Evolutionary conservation across 2,113 vertebrate species (phyloP).

Genomic region (Protomyctophum bolini): DNA sequence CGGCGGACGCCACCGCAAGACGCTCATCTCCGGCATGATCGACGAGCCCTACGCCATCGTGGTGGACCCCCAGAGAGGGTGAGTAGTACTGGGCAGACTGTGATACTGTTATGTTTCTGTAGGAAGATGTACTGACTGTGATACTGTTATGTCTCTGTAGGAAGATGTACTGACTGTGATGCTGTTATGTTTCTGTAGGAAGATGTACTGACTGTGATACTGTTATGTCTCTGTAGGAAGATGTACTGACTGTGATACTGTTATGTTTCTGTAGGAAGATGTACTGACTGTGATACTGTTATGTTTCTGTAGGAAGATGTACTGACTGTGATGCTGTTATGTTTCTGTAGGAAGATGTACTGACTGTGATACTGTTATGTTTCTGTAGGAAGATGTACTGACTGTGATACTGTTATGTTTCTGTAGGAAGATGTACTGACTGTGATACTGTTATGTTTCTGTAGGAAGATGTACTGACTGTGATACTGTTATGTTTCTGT

Average conservation of each 20-base stretch:
- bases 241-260: slow-evolving; percentile 91
- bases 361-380: neutral
- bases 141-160: slow-evolving; percentile 62
- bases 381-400: slow-evolving; percentile 93
- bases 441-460: slow-evolving; percentile 3
- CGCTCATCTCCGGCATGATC: slow-evolving; percentile 95
- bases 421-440: neutral
- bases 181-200: neutral
- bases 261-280: neutral
- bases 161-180: slow-evolving; percentile 95
- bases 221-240: slow-evolving; percentile 74
- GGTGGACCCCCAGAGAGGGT: slow-evolving; percentile 91
- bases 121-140: neutral
- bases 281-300: neutral
- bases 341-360: neutral
- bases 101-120: no score
- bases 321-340: slow-evolving; percentile 77
- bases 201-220: neutral
- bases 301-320: slow-evolving; percentile 86
- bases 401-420: no score
- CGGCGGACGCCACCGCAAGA: slow-evolving; percentile 90
- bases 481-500: no score
- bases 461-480: slow-evolving; percentile 98
- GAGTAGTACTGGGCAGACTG: no score
- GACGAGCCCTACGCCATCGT: slow-evolving; percentile 95